Conservation (phyloP, 2,888 invertebrate species). For the Endomychus coccineus region DNA sequence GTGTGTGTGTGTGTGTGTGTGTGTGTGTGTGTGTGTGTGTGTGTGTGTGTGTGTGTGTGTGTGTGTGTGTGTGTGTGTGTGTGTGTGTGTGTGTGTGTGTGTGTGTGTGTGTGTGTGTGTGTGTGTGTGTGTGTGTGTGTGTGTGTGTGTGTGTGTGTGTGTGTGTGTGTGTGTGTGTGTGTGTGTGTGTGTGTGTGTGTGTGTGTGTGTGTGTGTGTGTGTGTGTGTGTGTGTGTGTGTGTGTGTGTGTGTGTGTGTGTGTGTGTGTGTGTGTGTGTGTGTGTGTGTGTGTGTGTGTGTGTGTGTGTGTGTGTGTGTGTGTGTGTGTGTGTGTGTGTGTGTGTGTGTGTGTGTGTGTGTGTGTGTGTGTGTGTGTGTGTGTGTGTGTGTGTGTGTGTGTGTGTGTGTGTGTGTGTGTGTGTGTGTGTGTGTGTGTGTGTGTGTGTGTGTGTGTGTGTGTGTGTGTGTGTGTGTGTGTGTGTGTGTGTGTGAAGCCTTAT, state of each 20-base stretch:
- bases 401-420: constrained; percentile 1
- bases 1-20: no score
- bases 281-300: constrained; percentile 1
- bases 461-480: constrained; percentile 1
- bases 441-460: constrained; percentile 1
- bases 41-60: constrained; percentile 1
- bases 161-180: constrained; percentile 1
- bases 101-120: constrained; percentile 1
- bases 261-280: constrained; percentile 1
- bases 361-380: constrained; percentile 1
- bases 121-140: constrained; percentile 1
- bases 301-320: constrained; percentile 1
- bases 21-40: constrained; percentile 1
- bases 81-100: constrained; percentile 1
- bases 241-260: constrained; percentile 1
- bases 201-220: constrained; percentile 1
- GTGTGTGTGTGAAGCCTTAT: constrained; percentile 1
- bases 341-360: constrained; percentile 1
- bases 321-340: constrained; percentile 1
- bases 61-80: constrained; percentile 1
- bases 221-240: constrained; percentile 1
- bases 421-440: constrained; percentile 1
- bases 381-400: constrained; percentile 1
- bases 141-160: constrained; percentile 1
- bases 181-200: constrained; percentile 1